These are phyloP conservation scores for Agrilus mali DNA, from an alignment of 2,888 invertebrate genomes.

Conservation along the genomic window DNA sequence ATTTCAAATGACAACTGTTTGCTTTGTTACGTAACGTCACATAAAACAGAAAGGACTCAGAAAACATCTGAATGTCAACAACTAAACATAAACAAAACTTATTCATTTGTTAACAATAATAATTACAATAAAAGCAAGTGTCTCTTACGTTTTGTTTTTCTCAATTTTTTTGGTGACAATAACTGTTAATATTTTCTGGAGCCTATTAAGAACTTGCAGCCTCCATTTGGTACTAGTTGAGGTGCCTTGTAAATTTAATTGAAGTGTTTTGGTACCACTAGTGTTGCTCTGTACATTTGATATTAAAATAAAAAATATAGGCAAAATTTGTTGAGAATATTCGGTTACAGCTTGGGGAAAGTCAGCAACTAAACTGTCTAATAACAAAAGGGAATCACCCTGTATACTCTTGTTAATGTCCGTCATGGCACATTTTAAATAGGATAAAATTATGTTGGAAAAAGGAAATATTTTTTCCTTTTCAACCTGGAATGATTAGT, in stretches of 20 bases:
- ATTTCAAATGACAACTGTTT: too few species aligned
- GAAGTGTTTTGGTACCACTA: constrained; percentile 53
- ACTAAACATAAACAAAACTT: neutral
- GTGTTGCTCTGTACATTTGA: constrained; percentile 56
- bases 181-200: constrained; percentile 47
- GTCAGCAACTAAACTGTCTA: constrained; percentile 62
- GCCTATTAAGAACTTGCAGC: constrained; percentile 56
- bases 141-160: neutral
- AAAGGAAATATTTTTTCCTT: constrained; percentile 53
- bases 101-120: neutral
- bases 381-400: constrained; percentile 66
- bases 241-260: constrained; percentile 56
- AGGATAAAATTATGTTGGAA: constrained; percentile 63
- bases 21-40: too few species aligned
- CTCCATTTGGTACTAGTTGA: constrained; percentile 69
- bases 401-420: constrained; percentile 71
- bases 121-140: neutral
- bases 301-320: constrained; percentile 74
- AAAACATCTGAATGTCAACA: neutral
- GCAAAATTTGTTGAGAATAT: constrained; percentile 58
- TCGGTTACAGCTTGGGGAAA: constrained; percentile 52
- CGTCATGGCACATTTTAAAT: constrained; percentile 81
- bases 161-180: constrained; percentile 20
- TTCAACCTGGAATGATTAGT: constrained; percentile 27
- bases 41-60: too few species aligned